Evolutionary conservation across 2,888 invertebrate genomes (phyloP).

Genomic region (Liopterus haemorrhoidalis): DNA sequence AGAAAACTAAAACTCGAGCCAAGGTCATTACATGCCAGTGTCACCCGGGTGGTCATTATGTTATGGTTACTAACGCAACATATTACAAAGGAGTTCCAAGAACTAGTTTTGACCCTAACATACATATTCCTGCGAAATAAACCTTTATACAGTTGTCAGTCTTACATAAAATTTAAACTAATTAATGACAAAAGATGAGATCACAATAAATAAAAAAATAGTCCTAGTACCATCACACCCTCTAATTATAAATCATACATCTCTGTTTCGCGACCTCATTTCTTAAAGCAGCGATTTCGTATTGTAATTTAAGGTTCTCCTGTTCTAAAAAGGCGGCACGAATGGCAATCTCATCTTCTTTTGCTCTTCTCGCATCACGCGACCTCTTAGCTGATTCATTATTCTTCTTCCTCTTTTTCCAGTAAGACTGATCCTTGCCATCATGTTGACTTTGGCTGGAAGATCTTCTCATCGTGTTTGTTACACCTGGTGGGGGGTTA

Average conservation of each 20-base stretch:
- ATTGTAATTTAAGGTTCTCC: slow-evolving; percentile 73
- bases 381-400: slow-evolving; percentile 94
- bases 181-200: slow-evolving; percentile 16
- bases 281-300: slow-evolving; percentile 60
- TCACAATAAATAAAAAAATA: slow-evolving; percentile 14
- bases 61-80: too few species aligned
- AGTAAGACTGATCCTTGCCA: slow-evolving; percentile 73
- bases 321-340: slow-evolving; percentile 81
- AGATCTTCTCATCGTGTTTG: slow-evolving; percentile 67
- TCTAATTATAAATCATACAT: slow-evolving; percentile 19
- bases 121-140: too few species aligned
- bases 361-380: slow-evolving; percentile 78
- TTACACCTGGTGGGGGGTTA: slow-evolving; percentile 45
- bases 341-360: slow-evolving; percentile 89
- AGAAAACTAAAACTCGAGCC: too few species aligned
- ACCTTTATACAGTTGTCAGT: too few species aligned
- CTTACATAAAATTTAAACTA: slow-evolving; percentile 8
- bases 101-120: too few species aligned
- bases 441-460: slow-evolving; percentile 39
- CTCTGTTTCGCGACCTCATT: slow-evolving; percentile 56
- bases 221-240: too few species aligned
- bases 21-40: too few species aligned
- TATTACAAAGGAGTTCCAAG: too few species aligned
- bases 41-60: too few species aligned
- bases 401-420: slow-evolving; percentile 82